These are phyloP conservation scores for Macaca mulatta DNA, from an alignment of 2,113 vertebrate genomes.

Conservation along the genomic window DNA sequence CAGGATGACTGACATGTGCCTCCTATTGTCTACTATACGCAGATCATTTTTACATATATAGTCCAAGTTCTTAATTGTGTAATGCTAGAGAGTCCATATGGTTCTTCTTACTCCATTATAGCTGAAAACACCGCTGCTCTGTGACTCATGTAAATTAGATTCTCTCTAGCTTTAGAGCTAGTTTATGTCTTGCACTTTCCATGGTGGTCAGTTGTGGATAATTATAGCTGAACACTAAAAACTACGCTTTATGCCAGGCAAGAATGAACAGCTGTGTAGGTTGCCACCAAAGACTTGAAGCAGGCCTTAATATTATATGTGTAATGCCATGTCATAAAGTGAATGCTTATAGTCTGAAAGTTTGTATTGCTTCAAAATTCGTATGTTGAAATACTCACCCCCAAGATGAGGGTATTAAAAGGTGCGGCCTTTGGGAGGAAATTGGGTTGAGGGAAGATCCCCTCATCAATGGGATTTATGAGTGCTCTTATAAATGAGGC, in stretches of 20 bases:
- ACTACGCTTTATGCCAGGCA: not conserved
- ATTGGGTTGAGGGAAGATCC: not conserved
- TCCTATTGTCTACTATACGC: not conserved
- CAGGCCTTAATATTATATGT: not conserved
- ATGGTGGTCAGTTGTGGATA: not conserved
- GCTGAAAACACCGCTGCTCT: not conserved
- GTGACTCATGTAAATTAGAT: not conserved
- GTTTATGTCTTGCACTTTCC: not conserved
- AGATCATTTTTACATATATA: not conserved
- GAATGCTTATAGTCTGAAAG: not conserved
- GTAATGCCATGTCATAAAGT: not conserved
- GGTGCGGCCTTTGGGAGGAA: not conserved
- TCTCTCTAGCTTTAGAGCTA: not conserved
- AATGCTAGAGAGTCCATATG: not conserved
- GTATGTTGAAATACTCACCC: not conserved
- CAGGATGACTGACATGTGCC: not conserved
- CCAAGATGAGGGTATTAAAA: not conserved
- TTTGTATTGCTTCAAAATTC: not conserved
- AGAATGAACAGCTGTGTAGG: not conserved
- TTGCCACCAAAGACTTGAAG: not conserved
- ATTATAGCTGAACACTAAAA: not conserved
- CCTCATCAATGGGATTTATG: not conserved
- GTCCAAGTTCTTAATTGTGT: not conserved
- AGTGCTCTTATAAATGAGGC: not conserved
- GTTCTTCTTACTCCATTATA: not conserved